Evolutionary conservation across 2,888 invertebrate species (phyloP).

Genomic region (Nephrotoma guestfalica): DNA sequence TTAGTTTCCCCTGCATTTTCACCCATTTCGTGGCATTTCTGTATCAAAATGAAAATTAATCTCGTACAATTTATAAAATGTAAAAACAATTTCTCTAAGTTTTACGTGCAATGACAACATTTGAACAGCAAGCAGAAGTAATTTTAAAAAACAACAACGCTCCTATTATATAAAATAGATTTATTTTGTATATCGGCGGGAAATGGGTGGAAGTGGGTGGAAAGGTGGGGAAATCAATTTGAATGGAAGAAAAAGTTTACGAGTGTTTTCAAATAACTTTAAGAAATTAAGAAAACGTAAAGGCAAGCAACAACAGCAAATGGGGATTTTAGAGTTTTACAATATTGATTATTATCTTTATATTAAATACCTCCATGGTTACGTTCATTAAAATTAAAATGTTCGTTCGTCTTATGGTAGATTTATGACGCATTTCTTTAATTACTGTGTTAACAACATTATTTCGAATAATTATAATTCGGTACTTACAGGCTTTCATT

Average conservation of each 20-base stretch:
- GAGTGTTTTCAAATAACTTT: neutral
- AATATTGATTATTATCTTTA: neutral
- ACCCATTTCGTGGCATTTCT: neutral
- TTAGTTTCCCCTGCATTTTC: neutral
- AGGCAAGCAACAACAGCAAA: neutral
- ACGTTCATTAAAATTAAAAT: neutral
- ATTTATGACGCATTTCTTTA: neutral
- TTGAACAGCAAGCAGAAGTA: neutral
- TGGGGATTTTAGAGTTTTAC: neutral
- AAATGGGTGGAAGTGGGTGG: neutral
- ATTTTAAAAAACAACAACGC: neutral
- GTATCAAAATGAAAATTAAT: neutral
- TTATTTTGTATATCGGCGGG: neutral
- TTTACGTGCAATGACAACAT: neutral
- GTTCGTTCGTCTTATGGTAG: neutral
- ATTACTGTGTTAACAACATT: neutral
- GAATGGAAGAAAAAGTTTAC: neutral
- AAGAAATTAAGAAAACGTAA: neutral
- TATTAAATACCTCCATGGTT: neutral
- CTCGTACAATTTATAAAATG: neutral
- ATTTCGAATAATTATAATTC: neutral
- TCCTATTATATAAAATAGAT: neutral
- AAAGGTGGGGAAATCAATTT: neutral
- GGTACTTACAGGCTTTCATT: neutral
- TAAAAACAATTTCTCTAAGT: neutral